A percentile compares a stretch with the other conserved stretches of the same genome.
Conservation (phyloP, 1,140 invertebrate genomes). For the Zelostemma sp. region DNA sequence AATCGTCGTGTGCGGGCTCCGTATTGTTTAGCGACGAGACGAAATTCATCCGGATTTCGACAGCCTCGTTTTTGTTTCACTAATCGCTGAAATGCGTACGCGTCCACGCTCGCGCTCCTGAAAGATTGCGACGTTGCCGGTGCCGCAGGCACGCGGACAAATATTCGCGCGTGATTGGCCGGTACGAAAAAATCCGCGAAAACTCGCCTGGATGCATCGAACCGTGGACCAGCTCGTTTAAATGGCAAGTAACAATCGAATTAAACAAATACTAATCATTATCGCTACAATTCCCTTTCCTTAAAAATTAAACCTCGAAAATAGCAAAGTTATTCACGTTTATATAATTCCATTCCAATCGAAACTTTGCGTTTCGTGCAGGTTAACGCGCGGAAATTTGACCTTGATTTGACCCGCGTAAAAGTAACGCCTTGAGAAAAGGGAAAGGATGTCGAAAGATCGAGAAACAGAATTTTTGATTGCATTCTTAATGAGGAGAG, state of each 20-base stretch:
- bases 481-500: no score
- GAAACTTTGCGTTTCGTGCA: no score
- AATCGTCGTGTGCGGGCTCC: constrained; percentile 17
- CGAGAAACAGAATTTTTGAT: no score
- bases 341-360: no score
- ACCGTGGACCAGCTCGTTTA: no score
- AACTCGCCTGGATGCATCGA: constrained; percentile 3
- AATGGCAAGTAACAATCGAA: no score
- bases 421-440: background rate
- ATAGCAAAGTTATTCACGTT: no score
- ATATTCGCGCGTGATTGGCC: constrained; percentile 44
- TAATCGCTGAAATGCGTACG: background rate
- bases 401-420: no score
- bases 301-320: no score
- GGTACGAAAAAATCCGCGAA: constrained; percentile 48
- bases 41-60: background rate
- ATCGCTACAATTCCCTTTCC: no score
- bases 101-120: background rate
- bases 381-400: no score
- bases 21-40: constrained; percentile 14
- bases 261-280: no score
- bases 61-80: background rate
- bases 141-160: constrained; percentile 38
- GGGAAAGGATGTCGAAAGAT: background rate
- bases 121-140: background rate